Percentiles rank a stretch among this genome's conserved stretches.
Evolutionary conservation across 1,140 invertebrate genomes (phyloP).

Genomic region (Battus philenor): DNA sequence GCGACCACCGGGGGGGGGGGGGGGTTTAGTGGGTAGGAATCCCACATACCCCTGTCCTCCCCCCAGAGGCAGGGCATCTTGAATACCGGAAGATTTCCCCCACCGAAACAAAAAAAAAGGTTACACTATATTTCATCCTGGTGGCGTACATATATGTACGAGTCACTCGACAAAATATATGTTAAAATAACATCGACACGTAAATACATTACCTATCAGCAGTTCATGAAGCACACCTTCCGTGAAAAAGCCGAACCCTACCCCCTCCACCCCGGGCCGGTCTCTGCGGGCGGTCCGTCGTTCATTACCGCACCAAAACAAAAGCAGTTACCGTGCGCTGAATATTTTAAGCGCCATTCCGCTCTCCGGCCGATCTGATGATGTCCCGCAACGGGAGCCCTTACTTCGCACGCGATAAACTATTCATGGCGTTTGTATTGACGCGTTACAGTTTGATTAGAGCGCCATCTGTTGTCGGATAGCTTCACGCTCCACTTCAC

Average conservation of each 20-base stretch:
- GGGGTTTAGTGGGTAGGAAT: too few species aligned
- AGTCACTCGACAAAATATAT: too few species aligned
- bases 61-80: too few species aligned
- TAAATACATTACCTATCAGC: constrained; percentile 11
- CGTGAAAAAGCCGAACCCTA: not conserved
- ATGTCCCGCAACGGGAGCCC: constrained; percentile 40
- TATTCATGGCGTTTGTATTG: constrained; percentile 54
- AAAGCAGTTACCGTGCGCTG: constrained; percentile 51
- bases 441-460: constrained; percentile 26
- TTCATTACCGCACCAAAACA: constrained; percentile 57
- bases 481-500: too few species aligned
- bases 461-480: constrained; percentile 35
- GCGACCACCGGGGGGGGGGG: too few species aligned
- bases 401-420: constrained; percentile 56
- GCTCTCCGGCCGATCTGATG: constrained; percentile 46
- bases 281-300: constrained; percentile 27
- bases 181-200: too few species aligned
- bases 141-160: too few species aligned
- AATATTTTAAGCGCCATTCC: constrained; percentile 64
- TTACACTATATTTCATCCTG: too few species aligned
- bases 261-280: not conserved
- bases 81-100: too few species aligned
- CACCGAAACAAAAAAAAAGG: too few species aligned
- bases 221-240: not conserved
- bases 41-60: too few species aligned